Evolutionary conservation across 2,113 vertebrate genomes (phyloP), one percentile per base, ranked within the genome.

Genomic region (Hydrolagus affinis): DNA sequence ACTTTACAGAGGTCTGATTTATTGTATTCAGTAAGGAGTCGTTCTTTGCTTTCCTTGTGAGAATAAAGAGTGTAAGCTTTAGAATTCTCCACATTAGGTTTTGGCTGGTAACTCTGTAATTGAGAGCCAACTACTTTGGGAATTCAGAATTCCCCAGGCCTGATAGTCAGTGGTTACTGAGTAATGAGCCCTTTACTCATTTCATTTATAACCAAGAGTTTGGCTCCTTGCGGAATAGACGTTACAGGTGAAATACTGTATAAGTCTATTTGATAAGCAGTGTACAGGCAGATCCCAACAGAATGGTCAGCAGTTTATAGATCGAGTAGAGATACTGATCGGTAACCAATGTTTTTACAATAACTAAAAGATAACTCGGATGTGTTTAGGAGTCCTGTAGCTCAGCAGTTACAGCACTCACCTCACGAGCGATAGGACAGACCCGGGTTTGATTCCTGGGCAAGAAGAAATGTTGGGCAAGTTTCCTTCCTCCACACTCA

Each of bases 231-330:
- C 19, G 28, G 78, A 64, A 83, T 66, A 83, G 60, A 66, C 78
- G 30, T 44, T 32, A 66, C 25, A 83, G 78, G 78, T 83, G 60
- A 83, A 83, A 83, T 83, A 44, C 44, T 44, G 44, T 44, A 83
- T 83, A 83, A 83, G 78, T 83, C 60, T 66, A 68, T 83, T 83
- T 83, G 78, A 83, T 66, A 83, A 66, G 60, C 66, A 83, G 78
- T 14, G 25, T 83, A 83, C 78, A 83, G 62, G 78, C 78, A 68
- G 66, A 66, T 83, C 78, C 14, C 25, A 64, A 30, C 66, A 28
- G 25, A 68, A 83, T 32, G 66, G 62, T 66, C 25, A 83, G 23
- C 30, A 11, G 64, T 8, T 83, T 66, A 83, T 17, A 30, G 15
- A 44, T 66, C 66, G 62, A 83, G 78, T 17, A 64, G 66, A 25